Base-by-base conservation (phyloP, 2,113 vertebrate genomes). In the Peromyscus californicus region DNA sequence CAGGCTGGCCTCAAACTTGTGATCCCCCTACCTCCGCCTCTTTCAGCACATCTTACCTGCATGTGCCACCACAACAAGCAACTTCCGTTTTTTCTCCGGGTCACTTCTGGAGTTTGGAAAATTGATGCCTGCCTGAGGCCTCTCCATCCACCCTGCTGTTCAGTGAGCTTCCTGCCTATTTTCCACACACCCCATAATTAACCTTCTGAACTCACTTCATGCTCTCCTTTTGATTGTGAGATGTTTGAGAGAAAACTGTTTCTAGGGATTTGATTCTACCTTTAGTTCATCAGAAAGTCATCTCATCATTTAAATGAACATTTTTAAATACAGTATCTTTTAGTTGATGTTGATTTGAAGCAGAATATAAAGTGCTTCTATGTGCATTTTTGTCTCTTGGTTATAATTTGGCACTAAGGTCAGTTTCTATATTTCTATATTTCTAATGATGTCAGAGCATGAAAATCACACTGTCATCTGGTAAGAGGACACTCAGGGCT, bases 331-430 rank as follows among this genome's bases (percentile, higher is more conserved):
- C 57, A 82, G 54, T 51, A 42, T 22, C 48, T 24, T 80, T 69
- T 93, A 82, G 72, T 59, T 74, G 42, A 74, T 85, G 57, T 59
- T 91, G 82, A 82, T 51, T 13, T 83, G 67, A 69, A 87, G 80
- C 48, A 61, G 33, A 87, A 93, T 31, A 67, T 51, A 69, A 95
- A 36, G 57, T 51, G 0, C 59, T 80, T 86, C 65, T 33, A 33
- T 1, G 16, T 36, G 57, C n/a, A 54, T 65, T 95, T 84, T 93
- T 76, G 75, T 39, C 33, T 48, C 74, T 42, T 87, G 48, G 26
- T 91, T 93, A 26, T 90, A 88, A 95, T 91, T 51, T 91, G 61
- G 82, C 57, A 42, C 48, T 59, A 83, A 87, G 57, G n/a, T 82
- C 79, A 12, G 5, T 88, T 91, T 82, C 48, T 76, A 82, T 51